Evolutionary conservation across 2,888 invertebrate species (phyloP), one percentile per base, ranked within the genome.

Genomic region (Macroteleia sp.): DNA sequence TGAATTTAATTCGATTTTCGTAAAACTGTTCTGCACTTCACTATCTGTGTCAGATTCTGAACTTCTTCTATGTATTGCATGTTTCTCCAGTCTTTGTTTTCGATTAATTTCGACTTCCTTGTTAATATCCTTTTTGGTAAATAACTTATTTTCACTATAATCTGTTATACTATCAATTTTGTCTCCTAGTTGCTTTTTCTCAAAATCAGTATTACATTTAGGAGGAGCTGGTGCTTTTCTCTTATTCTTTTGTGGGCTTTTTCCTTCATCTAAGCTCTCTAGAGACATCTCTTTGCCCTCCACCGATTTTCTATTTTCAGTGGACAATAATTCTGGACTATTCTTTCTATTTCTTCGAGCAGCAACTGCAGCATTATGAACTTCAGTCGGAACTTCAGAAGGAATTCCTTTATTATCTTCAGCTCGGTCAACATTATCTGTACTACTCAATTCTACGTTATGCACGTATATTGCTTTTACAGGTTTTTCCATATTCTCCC

Each of bases 141-240:
- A 9, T 5, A n/a, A 0, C 6, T 62, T 71, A 17, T n/a, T 39
- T 30, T 89, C 88, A 14, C 85, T 80, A 12, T 88, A 89, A 67
- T 89, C 89, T 0, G 81, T 77, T 14, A 87, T 87, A 4, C 79
- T 82, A 8, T 88, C 89, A 12, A 87, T 86, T 5, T 83, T 84
- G 48, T 89, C 87, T 9, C 86, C 85, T 1, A 32, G 1, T 8
- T 69, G 62, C 12, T 79, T 79, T 14, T 71, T 59, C 14, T 85
- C 80, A 30, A 56, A 34, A 16, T 62, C 62, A 16, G 8, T 59
- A n/a, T 32, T 66, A 3, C n/a, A 62, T 52, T 93, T 93, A 1
- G 95, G 95, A 0, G 95, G 95, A 0, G 94, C 94, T 0, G 96
- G 96, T 1, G 96, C 95, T 91, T 95, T 95, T 0, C 95, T 94